phyloP scores from a whole-genome alignment of 1,140 invertebrate species.

The Ditylenchus dipsaci region DNA sequence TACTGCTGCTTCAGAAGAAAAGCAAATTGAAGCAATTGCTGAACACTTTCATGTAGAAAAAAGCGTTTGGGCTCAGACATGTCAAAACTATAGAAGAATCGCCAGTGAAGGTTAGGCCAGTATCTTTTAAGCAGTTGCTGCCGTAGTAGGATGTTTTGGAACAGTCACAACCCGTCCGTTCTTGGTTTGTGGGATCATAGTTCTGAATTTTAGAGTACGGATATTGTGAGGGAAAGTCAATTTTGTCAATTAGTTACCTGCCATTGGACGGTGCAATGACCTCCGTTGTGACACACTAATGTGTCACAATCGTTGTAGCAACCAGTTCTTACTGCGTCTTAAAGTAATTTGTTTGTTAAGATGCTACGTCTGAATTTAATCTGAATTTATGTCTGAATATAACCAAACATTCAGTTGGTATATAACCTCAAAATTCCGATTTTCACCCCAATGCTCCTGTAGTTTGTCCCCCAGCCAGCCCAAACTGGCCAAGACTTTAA shows the following conservation, averaged over 20 bases:
- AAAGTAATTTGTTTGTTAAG: background rate
- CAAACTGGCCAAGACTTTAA: too few species aligned
- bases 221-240: too few species aligned
- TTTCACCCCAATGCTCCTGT: too few species aligned
- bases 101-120: constrained; percentile 33
- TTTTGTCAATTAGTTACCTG: too few species aligned
- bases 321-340: constrained; percentile 40
- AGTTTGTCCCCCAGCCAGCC: too few species aligned
- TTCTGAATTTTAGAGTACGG: background rate
- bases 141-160: constrained; percentile 44
- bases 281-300: constrained; percentile 41
- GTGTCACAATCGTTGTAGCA: constrained; percentile 42
- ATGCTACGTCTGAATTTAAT: too few species aligned
- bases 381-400: too few species aligned
- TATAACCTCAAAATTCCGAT: too few species aligned
- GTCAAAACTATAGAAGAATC: constrained; percentile 29
- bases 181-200: constrained; percentile 7
- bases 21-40: constrained; percentile 41
- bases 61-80: constrained; percentile 39
- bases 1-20: constrained; percentile 21
- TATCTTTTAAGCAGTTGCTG: constrained; percentile 33
- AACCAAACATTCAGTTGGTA: too few species aligned
- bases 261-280: constrained; percentile 46
- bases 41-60: constrained; percentile 31
- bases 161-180: constrained; percentile 37